phyloP scores from a whole-genome alignment of 92 coral and sea anemone species.

The Actinernus sp. region DNA sequence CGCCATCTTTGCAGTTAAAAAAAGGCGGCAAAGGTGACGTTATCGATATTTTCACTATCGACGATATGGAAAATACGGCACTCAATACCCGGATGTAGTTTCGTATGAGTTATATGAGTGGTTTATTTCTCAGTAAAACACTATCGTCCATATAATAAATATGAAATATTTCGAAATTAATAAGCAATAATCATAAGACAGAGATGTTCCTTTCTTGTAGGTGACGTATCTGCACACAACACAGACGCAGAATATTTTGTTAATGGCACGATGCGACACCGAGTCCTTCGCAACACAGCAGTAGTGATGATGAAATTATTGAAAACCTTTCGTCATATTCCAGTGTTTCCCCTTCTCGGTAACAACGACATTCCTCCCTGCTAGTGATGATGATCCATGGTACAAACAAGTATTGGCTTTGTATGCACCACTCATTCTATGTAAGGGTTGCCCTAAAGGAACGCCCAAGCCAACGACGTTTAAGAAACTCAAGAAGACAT shows the following conservation, averaged over 20 bases:
- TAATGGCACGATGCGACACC: slow-evolving; percentile 33
- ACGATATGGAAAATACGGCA: too few relatives aligned
- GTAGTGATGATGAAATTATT: slow-evolving; percentile 32
- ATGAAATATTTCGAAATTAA: too few relatives aligned
- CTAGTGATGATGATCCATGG: slow-evolving; percentile 58
- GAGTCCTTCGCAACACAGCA: slow-evolving; percentile 64
- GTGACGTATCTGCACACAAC: slow-evolving; percentile 82
- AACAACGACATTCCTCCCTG: slow-evolving; percentile 93
- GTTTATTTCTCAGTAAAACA: too few relatives aligned
- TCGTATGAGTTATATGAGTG: too few relatives aligned
- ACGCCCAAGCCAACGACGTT: slow-evolving; percentile 38
- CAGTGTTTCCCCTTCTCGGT: slow-evolving; percentile 87
- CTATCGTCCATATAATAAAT: too few relatives aligned
- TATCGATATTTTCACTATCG: too few relatives aligned
- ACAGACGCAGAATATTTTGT: slow-evolving; percentile 48
- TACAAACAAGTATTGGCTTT: slow-evolving; percentile 59
- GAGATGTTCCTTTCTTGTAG: too few relatives aligned
- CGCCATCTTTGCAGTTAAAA: too few relatives aligned
- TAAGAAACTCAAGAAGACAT: slow-evolving; percentile 36
- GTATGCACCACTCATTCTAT: slow-evolving; percentile 81
- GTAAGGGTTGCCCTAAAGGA: slow-evolving; percentile 39
- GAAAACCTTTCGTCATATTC: slow-evolving; percentile 68
- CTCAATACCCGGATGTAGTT: too few relatives aligned
- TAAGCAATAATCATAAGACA: too few relatives aligned
- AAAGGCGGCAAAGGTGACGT: too few relatives aligned